A percentile compares a stretch with the other conserved stretches of the same genome.
Evolutionary conservation across 2,113 vertebrate genomes (phyloP).

Genomic region (Anarhynchus alexandrinus): DNA sequence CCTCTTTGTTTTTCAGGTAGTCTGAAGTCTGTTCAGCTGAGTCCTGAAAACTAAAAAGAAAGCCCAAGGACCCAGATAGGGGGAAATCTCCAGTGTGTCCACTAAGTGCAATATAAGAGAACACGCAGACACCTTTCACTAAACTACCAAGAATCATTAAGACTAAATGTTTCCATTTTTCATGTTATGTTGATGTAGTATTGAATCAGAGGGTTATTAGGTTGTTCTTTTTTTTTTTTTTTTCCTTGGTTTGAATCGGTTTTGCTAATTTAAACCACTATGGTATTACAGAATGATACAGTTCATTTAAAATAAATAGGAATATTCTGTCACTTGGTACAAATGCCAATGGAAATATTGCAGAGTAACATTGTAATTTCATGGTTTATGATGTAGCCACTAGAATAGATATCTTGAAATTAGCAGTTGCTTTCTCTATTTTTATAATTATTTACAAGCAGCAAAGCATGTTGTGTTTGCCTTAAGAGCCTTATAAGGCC

Average conservation of each 20-base stretch:
- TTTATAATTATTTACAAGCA: background rate
- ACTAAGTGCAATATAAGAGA: background rate
- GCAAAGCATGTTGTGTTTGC: background rate
- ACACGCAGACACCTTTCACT: background rate
- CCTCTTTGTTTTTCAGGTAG: background rate
- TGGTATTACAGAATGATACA: constrained; percentile 20
- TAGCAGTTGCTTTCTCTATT: background rate
- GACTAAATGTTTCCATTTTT: background rate
- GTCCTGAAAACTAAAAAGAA: background rate
- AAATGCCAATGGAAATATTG: constrained; percentile 9
- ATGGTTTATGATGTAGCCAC: background rate
- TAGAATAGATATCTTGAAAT: background rate
- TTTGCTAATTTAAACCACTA: background rate
- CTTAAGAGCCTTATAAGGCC: background rate
- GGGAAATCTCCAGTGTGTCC: background rate
- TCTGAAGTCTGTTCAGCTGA: background rate
- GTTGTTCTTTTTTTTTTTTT: background rate
- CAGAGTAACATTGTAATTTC: background rate
- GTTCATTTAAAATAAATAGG: constrained; percentile 44
- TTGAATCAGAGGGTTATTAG: background rate
- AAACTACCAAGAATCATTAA: background rate
- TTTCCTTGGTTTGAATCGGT: background rate
- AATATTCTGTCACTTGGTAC: constrained; percentile 14
- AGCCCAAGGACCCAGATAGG: background rate
- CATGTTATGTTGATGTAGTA: background rate